Conservation (phyloP, 2,797 vertebrate genomes). For the Anguilla anguilla region DNA sequence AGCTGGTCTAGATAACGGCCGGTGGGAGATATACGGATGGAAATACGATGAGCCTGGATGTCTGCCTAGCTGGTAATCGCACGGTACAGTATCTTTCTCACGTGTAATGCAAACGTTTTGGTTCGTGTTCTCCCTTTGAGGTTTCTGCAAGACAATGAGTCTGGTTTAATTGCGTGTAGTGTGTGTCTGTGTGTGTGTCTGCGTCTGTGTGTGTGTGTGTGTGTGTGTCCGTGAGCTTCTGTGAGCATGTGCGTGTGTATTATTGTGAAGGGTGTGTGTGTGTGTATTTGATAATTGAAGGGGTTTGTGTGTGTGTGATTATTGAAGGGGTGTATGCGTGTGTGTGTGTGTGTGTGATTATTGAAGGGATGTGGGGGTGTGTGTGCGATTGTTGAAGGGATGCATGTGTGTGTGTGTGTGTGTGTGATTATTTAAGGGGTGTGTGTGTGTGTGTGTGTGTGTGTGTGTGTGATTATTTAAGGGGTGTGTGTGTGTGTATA, state of each 20-base stretch:
- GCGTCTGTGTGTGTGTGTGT: constrained; percentile 15
- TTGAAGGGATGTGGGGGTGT: too few relatives aligned
- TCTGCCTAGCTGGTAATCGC: too few relatives aligned
- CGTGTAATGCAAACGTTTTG: background rate
- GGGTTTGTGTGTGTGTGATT: too few relatives aligned
- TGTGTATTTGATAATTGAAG: too few relatives aligned
- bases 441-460: background rate
- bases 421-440: background rate
- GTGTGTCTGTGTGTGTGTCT: constrained; percentile 11
- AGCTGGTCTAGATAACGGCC: too few relatives aligned
- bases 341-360: too few relatives aligned
- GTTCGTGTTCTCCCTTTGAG: background rate
- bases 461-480: background rate
- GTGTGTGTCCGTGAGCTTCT: constrained; percentile 37
- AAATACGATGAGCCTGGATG: too few relatives aligned
- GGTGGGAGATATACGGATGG: too few relatives aligned
- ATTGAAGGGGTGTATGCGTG: too few relatives aligned
- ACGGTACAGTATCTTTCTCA: too few relatives aligned
- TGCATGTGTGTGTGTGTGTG: too few relatives aligned
- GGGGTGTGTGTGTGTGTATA: background rate
- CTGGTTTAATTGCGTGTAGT: background rate
- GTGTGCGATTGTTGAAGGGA: too few relatives aligned
- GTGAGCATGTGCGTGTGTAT: constrained; percentile 35
- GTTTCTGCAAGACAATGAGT: background rate
- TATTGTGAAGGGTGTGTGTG: background rate